These are phyloP conservation scores for Phoebastria nigripes DNA, from an alignment of 2,797 vertebrate species.

Conservation along the genomic window DNA sequence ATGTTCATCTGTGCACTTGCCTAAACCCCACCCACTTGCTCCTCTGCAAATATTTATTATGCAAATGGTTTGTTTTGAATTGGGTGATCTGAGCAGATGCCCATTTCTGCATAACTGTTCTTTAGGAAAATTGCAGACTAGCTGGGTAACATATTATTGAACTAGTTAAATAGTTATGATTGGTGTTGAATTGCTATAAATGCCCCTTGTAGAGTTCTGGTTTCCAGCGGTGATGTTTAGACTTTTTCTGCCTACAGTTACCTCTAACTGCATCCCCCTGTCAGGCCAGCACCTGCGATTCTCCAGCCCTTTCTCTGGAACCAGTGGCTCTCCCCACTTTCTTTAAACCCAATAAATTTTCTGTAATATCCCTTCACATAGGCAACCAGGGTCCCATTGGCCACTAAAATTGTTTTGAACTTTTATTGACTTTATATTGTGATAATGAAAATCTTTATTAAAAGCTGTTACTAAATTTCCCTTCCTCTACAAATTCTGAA, in stretches of 20 bases:
- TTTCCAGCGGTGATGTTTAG: constrained; percentile 1
- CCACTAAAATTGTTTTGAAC: constrained; percentile 24
- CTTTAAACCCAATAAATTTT: constrained; percentile 50
- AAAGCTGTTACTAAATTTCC: neutral
- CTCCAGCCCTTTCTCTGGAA: neutral
- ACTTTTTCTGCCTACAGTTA: constrained; percentile 6
- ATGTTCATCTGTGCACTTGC: constrained; percentile 78
- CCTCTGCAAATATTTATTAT: constrained; percentile 79
- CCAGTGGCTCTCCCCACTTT: neutral
- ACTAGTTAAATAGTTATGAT: constrained; percentile 63
- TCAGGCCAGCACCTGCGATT: neutral
- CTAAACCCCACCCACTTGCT: constrained; percentile 75
- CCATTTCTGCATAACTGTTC: constrained; percentile 68
- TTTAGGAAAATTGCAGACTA: constrained; percentile 67
- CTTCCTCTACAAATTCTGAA: neutral
- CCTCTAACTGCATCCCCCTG: neutral
- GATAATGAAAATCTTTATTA: neutral
- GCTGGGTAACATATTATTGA: constrained; percentile 54
- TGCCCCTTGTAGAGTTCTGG: constrained; percentile 7
- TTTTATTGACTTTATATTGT: neutral
- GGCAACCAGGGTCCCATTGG: constrained; percentile 15
- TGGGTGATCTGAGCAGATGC: constrained; percentile 75
- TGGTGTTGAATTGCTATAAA: constrained; percentile 58
- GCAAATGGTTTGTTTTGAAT: constrained; percentile 77
- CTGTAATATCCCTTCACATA: constrained; percentile 34